A percentile compares a stretch with the other conserved stretches of the same genome.
Evolutionary conservation across 2,797 vertebrate species (phyloP).

Genomic region (Cheirogaleus major): DNA sequence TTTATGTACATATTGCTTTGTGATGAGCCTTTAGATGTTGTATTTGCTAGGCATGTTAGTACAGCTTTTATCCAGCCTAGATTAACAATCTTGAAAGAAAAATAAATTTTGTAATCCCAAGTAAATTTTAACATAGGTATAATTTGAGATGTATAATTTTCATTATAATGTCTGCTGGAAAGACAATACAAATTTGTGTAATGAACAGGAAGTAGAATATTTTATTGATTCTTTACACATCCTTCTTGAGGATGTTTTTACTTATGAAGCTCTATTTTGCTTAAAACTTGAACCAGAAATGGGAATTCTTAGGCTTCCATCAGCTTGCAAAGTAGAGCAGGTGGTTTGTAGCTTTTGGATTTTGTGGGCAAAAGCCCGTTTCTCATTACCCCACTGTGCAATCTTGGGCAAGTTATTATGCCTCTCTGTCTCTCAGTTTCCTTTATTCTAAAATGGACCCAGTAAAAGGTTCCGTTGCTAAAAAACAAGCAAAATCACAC

Average conservation of each 20-base stretch:
- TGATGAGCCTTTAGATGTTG: slow-evolving; percentile 57
- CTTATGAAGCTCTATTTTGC: neutral
- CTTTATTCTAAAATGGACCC: neutral
- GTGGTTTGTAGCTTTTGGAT: neutral
- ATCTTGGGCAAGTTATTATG: neutral
- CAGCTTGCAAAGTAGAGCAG: neutral
- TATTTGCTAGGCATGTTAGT: slow-evolving; percentile 58
- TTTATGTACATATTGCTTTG: slow-evolving; percentile 66
- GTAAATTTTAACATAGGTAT: neutral
- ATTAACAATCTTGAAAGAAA: slow-evolving; percentile 60
- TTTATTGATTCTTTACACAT: neutral
- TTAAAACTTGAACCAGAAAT: neutral
- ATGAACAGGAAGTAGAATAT: neutral
- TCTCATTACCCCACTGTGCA: neutral
- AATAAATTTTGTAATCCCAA: slow-evolving; percentile 9
- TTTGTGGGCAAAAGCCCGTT: neutral
- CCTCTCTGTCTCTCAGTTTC: neutral
- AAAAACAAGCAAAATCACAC: neutral
- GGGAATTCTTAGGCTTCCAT: neutral
- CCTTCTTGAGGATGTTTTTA: neutral
- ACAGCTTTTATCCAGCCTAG: slow-evolving; percentile 26
- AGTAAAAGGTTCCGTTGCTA: neutral
- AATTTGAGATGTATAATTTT: neutral
- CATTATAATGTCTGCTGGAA: neutral
- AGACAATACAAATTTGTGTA: neutral